Conservation (phyloP, 2,113 vertebrate genomes). For the Nothobranchius kuhntae region DNA sequence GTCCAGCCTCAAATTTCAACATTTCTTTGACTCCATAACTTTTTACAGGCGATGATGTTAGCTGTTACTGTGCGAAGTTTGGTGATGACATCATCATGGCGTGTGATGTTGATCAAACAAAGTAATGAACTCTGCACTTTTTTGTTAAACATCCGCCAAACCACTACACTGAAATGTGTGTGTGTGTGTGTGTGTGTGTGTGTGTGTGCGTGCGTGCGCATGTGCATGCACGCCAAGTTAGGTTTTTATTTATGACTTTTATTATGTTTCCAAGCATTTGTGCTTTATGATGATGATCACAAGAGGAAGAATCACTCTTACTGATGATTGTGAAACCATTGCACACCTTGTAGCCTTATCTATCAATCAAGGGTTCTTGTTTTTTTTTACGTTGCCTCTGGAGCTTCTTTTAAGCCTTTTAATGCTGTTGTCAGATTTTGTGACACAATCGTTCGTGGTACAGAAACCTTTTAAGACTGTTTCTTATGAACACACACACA, state of each 20-base stretch:
- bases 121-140: slow-evolving; percentile 39
- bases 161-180: slow-evolving; percentile 30
- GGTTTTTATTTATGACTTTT: slow-evolving; percentile 60
- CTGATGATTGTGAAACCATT: slow-evolving; percentile 41
- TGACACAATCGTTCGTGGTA: slow-evolving; percentile 50
- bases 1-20: slow-evolving; percentile 27
- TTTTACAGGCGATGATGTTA: slow-evolving; percentile 28
- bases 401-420: slow-evolving; percentile 32
- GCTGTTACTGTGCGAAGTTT: slow-evolving; percentile 31
- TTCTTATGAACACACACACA: slow-evolving; percentile 33
- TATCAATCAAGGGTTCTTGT: slow-evolving; percentile 34
- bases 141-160: slow-evolving; percentile 29
- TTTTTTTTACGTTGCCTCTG: slow-evolving; percentile 35
- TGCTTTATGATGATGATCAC: slow-evolving; percentile 29
- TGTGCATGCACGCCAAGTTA: background rate
- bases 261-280: slow-evolving; percentile 24
- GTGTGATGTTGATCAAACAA: slow-evolving; percentile 15
- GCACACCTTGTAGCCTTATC: slow-evolving; percentile 67
- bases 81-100: background rate
- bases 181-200: slow-evolving; percentile 24
- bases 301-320: slow-evolving; percentile 36
- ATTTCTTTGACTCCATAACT: slow-evolving; percentile 29
- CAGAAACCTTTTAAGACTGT: slow-evolving; percentile 41
- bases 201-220: no score
- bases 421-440: slow-evolving; percentile 41